phyloP scores from a whole-genome alignment of 2,888 invertebrate genomes.

The Scaptodrosophila latifasciaeformis region DNA sequence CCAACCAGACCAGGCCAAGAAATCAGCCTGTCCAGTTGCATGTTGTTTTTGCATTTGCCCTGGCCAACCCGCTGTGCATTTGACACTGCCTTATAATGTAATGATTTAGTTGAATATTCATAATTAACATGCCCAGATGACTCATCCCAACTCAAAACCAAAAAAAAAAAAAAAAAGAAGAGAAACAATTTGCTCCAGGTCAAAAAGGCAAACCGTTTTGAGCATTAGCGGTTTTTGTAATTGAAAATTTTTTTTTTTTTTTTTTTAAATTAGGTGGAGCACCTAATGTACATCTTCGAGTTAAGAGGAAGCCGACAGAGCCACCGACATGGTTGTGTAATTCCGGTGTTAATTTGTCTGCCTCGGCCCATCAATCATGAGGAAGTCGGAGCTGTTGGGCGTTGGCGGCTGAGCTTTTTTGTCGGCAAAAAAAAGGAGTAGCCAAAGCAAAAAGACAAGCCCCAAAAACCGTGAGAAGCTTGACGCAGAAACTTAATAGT shows the following conservation, averaged over 20 bases:
- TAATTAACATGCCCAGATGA: constrained; percentile 59
- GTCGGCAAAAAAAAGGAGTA: not conserved
- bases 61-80: constrained; percentile 64
- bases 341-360: constrained; percentile 71
- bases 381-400: constrained; percentile 1
- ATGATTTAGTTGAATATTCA: constrained; percentile 71
- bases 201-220: constrained; percentile 38
- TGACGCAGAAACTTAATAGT: not conserved
- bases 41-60: too few species aligned
- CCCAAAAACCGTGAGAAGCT: not conserved
- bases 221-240: constrained; percentile 37
- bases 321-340: constrained; percentile 46
- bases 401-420: constrained; percentile 12
- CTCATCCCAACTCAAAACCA: constrained; percentile 25
- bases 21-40: constrained; percentile 13
- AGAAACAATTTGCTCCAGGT: constrained; percentile 3
- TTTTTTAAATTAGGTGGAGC: not conserved
- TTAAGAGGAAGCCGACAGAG: not conserved
- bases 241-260: not conserved
- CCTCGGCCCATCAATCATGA: constrained; percentile 67
- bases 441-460: not conserved
- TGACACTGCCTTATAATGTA: constrained; percentile 71
- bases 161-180: not conserved
- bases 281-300: not conserved
- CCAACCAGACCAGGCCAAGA: constrained; percentile 39